These are phyloP conservation scores for Cantharis nigra DNA, from an alignment of 2,888 invertebrate genomes.

Conservation along the genomic window DNA sequence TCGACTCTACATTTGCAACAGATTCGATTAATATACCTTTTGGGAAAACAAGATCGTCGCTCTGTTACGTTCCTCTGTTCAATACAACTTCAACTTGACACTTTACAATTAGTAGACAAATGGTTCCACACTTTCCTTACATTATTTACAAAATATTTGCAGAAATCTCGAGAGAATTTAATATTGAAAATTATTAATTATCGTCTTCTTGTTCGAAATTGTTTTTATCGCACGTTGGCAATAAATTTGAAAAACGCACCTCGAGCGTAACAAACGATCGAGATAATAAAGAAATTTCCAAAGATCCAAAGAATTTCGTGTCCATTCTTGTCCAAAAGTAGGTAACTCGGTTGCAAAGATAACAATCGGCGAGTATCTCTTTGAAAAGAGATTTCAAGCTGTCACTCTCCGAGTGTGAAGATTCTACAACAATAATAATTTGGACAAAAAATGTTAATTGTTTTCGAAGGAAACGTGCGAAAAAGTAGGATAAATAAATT, in stretches of 20 bases:
- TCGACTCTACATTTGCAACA: background rate
- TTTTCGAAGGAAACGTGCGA: background rate
- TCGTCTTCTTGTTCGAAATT: background rate
- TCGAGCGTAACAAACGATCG: background rate
- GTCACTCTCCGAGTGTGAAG: background rate
- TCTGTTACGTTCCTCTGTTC: background rate
- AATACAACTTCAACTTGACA: background rate
- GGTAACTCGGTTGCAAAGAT: constrained; percentile 17
- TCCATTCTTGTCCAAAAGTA: constrained; percentile 19
- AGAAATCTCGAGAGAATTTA: background rate
- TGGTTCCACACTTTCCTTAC: background rate
- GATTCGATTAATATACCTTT: constrained; percentile 2
- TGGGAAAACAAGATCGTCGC: constrained; percentile 2
- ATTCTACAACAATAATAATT: background rate
- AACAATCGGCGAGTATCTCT: constrained; percentile 19
- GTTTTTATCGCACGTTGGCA: background rate
- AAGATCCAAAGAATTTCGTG: constrained; percentile 16
- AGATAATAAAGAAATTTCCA: background rate
- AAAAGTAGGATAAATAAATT: background rate
- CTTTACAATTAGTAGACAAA: background rate
- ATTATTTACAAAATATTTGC: background rate
- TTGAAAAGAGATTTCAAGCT: constrained; percentile 14
- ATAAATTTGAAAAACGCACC: background rate
- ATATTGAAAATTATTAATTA: background rate
- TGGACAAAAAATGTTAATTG: background rate